Percentiles rank a stretch among this genome's conserved stretches.
These are phyloP conservation scores for Mya arenaria DNA, from an alignment of 1,140 invertebrate species.

Conservation along the genomic window DNA sequence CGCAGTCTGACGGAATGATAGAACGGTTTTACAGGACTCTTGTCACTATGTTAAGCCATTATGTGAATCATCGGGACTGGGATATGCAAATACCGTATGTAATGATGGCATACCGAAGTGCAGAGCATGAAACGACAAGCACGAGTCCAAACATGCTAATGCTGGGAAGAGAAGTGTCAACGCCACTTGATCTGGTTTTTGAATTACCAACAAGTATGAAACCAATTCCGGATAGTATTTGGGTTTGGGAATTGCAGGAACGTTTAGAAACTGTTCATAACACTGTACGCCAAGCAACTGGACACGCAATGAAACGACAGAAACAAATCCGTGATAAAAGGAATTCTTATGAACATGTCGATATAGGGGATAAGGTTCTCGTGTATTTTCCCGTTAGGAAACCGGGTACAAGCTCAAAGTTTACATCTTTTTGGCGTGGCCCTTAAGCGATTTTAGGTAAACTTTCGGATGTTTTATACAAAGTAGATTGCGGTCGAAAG, in stretches of 20 bases:
- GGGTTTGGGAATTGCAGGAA: constrained; percentile 20
- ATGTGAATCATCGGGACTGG: constrained; percentile 48
- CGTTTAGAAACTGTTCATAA: neutral
- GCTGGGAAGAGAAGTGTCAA: constrained; percentile 49
- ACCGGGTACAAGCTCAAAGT: constrained; percentile 1
- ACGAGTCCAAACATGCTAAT: constrained; percentile 56
- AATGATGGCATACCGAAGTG: constrained; percentile 44
- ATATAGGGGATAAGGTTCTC: constrained; percentile 20
- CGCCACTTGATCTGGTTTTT: neutral
- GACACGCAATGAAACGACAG: constrained; percentile 1
- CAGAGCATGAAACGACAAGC: constrained; percentile 37
- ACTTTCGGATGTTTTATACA: constrained; percentile 8
- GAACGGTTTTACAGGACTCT: constrained; percentile 60
- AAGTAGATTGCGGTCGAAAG: constrained; percentile 11
- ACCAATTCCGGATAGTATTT: neutral
- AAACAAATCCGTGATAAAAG: neutral
- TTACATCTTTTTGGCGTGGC: constrained; percentile 30
- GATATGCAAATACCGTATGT: constrained; percentile 35
- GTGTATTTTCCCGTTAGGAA: constrained; percentile 10
- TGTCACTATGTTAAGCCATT: constrained; percentile 37
- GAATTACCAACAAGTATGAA: constrained; percentile 8
- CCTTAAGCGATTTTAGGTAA: constrained; percentile 3
- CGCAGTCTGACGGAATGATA: constrained; percentile 51
- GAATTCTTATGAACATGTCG: constrained; percentile 12
- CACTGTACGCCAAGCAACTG: neutral